Base-by-base conservation (phyloP, 2,797 vertebrate species). In the Falco novaeseelandiae region DNA sequence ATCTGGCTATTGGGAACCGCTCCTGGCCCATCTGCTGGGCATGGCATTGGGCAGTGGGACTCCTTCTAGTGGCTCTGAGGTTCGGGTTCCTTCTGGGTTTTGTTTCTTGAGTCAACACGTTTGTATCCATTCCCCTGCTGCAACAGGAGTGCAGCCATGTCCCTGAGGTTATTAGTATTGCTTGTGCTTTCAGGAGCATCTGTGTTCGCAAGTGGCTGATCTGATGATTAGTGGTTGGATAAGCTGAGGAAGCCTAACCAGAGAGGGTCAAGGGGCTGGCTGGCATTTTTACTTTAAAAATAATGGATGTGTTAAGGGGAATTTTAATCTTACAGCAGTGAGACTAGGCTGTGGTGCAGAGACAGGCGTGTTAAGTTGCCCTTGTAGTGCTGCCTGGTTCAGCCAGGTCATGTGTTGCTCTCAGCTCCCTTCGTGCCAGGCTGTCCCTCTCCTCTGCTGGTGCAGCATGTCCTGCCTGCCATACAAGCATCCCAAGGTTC, bases 181-280 rank as follows among this genome's bases (percentile, higher is more conserved):
- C 77, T 83, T 87, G 77, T 89, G 90, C 84, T 94, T 97, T 82
- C 62, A 29, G 91, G 77, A 66, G 46, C 2, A 6, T 82, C 89
- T 97, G 61, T 8, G 9, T 82, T 91, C 83, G 70, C 58, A 48
- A 76, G 90, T 72, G 63, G 49, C 88, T 94, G 72, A 90, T 95
- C 83, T 74, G 87, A 77, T 96, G 95, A 92, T 95, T 96, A 93
- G 95, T 89, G 89, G 61, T 49, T 83, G 69, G 69, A 91, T 87
- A 87, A 96, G 79, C 71, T 76, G 83, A 83, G 83, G 86, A 86
- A 93, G 49, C 61, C 59, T 63, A 69, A 82, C 78, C 1, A 1
- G 74, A 87, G 65, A 85, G 87, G 72, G 72, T 69, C 2, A 7
- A 46, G 77, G 86, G 89, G 19, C 91, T 61, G 67, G 51, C 76